These are phyloP conservation scores for Chaetogeoica ovagalla DNA, from an alignment of 2,888 invertebrate species.

Conservation along the genomic window DNA sequence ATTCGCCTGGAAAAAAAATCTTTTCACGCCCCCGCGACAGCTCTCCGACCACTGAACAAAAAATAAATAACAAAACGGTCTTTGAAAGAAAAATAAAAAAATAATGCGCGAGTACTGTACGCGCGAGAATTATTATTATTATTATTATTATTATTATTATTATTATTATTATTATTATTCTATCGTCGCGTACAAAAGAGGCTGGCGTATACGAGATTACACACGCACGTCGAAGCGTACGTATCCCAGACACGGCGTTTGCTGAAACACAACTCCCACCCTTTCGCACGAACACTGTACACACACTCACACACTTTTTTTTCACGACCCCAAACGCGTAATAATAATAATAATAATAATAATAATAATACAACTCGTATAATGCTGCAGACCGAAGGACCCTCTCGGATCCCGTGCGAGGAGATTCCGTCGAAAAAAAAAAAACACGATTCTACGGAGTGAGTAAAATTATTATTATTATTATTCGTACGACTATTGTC, in stretches of 20 bases:
- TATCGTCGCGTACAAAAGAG: constrained; percentile 21
- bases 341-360: constrained; percentile 29
- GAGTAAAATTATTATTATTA: constrained; percentile 12
- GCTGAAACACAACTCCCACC: constrained; percentile 4
- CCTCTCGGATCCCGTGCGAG: not conserved
- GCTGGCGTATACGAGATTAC: constrained; percentile 2
- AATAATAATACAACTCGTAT: not conserved
- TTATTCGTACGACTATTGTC: constrained; percentile 36
- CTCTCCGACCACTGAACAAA: not conserved
- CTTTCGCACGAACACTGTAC: not conserved
- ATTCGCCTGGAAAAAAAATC: not conserved
- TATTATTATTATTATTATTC: constrained; percentile 29
- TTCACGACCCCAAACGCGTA: constrained; percentile 4
- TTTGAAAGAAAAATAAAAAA: not conserved
- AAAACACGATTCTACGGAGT: constrained; percentile 31
- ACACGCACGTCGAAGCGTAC: not conserved
- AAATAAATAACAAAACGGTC: constrained; percentile 14
- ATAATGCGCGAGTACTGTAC: not conserved
- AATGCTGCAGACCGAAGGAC: not conserved
- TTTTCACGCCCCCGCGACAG: constrained; percentile 6
- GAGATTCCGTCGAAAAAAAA: constrained; percentile 27
- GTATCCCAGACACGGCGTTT: constrained; percentile 2
- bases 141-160: too few relatives aligned
- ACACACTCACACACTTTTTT: not conserved
- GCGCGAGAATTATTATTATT: constrained; percentile 1